A percentile compares a stretch with the other conserved stretches of the same genome.
Evolutionary conservation across 2,797 vertebrate genomes (phyloP).

Genomic region (Melanotaenia nigrans): DNA sequence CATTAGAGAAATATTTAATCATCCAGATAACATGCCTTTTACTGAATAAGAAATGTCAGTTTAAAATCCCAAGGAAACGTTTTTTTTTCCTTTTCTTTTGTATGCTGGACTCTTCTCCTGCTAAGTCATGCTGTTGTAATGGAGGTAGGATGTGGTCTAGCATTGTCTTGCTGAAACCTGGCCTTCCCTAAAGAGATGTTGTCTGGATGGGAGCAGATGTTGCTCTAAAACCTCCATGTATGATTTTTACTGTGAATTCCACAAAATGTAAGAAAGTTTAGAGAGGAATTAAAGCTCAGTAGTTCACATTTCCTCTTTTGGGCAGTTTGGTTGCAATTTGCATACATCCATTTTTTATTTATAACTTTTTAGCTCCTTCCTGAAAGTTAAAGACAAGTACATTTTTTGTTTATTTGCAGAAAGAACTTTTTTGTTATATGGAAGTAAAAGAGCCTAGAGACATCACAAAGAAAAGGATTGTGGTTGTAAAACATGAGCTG

Average conservation of each 20-base stretch:
- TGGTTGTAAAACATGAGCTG: slow-evolving; percentile 18
- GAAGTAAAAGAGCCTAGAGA: slow-evolving; percentile 37
- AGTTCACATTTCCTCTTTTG: not conserved
- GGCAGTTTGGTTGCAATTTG: not conserved
- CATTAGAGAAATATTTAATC: slow-evolving; percentile 55
- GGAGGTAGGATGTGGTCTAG: too few relatives aligned
- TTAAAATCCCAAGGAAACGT: slow-evolving; percentile 24
- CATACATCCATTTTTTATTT: slow-evolving; percentile 51
- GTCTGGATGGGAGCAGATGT: too few relatives aligned
- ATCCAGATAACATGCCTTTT: slow-evolving; percentile 31
- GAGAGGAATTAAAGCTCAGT: slow-evolving; percentile 10
- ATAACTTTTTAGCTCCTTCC: slow-evolving; percentile 25
- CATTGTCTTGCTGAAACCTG: too few relatives aligned
- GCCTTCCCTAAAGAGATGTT: too few relatives aligned
- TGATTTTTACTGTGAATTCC: slow-evolving; percentile 1
- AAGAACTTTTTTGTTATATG: slow-evolving; percentile 29
- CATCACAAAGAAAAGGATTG: slow-evolving; percentile 29
- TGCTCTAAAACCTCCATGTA: not conserved
- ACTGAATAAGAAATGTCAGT: slow-evolving; percentile 34
- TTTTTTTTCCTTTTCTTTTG: slow-evolving; percentile 1
- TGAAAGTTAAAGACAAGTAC: slow-evolving; percentile 13
- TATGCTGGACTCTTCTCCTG: too few relatives aligned
- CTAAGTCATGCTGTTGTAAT: too few relatives aligned
- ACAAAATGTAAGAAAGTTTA: not conserved
- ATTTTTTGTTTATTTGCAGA: slow-evolving; percentile 59